Conservation (phyloP, 2,113 vertebrate species). For the Elanoides forficatus region DNA sequence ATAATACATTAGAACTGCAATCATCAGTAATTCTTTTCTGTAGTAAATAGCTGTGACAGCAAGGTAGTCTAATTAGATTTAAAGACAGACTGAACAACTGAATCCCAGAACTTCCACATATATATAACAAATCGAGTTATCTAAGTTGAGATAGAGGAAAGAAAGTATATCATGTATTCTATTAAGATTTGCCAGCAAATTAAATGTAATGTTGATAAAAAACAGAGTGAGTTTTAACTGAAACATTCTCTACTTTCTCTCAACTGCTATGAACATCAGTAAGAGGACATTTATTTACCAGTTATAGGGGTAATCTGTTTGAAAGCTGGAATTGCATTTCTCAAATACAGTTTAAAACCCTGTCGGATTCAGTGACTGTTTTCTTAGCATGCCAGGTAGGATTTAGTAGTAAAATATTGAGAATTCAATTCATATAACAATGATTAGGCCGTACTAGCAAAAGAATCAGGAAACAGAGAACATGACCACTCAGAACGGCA, state of each 20-base stretch:
- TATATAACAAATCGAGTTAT: background rate
- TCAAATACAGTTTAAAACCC: background rate
- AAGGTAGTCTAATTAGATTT: background rate
- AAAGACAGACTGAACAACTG: background rate
- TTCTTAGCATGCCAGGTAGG: background rate
- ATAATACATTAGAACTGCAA: background rate
- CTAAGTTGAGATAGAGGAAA: background rate
- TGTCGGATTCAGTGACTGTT: background rate
- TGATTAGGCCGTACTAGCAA: background rate
- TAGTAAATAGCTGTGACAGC: background rate
- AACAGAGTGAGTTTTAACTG: background rate
- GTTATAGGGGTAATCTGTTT: background rate
- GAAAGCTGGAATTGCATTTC: background rate
- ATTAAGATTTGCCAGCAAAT: background rate
- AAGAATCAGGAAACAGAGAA: background rate
- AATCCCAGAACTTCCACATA: background rate
- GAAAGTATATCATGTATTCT: background rate
- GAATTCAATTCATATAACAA: background rate
- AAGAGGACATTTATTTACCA: background rate
- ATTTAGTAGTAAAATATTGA: background rate
- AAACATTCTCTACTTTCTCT: background rate
- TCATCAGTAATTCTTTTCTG: background rate
- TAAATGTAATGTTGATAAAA: background rate
- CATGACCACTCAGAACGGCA: background rate
- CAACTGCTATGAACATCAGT: background rate